phyloP scores from a whole-genome alignment of 2,888 invertebrate species.

The Drosophila pegasa region DNA sequence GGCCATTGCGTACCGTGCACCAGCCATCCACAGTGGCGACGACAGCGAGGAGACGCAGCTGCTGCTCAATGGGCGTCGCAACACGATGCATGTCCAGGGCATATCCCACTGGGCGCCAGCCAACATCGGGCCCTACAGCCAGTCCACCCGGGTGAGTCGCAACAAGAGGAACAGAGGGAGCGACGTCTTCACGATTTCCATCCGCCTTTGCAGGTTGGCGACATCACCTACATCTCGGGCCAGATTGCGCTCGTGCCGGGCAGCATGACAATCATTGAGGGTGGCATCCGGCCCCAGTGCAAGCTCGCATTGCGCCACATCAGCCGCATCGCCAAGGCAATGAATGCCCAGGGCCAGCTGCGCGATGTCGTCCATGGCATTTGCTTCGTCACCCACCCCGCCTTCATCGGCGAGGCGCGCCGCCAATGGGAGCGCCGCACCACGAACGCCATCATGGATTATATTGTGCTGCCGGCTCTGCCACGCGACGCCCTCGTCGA shows the following conservation, averaged over 20 bases:
- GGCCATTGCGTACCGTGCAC: conserved; percentile 87
- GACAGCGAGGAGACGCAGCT: conserved; percentile 58
- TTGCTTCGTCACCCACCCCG: conserved; percentile 92
- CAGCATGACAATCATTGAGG: conserved; percentile 90
- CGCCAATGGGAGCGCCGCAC: conserved; percentile 93
- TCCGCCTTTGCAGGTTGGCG: conserved; percentile 88
- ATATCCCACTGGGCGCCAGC: conserved; percentile 99
- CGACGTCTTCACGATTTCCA: not conserved
- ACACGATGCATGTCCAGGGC: conserved; percentile 97
- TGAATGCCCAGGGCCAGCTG: conserved; percentile 90
- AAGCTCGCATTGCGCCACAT: conserved; percentile 93
- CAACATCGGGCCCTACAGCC: conserved; percentile 98
- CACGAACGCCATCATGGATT: conserved; percentile 94
- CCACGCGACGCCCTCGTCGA: conserved; percentile 93
- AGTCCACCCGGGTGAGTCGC: conserved; percentile 90
- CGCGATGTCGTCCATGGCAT: conserved; percentile 94
- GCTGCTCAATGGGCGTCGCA: conserved; percentile 85
- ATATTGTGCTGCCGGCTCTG: conserved; percentile 92
- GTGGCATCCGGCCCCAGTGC: conserved; percentile 93
- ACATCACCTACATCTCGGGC: conserved; percentile 94
- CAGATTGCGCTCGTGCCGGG: conserved; percentile 96
- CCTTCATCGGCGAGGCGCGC: conserved; percentile 90
- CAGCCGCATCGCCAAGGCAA: conserved; percentile 92
- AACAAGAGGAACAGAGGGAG: not conserved
- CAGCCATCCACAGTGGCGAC: conserved; percentile 69